Evolutionary conservation across 2,888 invertebrate genomes (phyloP).

Genomic region (Geotrupes spiniger): DNA sequence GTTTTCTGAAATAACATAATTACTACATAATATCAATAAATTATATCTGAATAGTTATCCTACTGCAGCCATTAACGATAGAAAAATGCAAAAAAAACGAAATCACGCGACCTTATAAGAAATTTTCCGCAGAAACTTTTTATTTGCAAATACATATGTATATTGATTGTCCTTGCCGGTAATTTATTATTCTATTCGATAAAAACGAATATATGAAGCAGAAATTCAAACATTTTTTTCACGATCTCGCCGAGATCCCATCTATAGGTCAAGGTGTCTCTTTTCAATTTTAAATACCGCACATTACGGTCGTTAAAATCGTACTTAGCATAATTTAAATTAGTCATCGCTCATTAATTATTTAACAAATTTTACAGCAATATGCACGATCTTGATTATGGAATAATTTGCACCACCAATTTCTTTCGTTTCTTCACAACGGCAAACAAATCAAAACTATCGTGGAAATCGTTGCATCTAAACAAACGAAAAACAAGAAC

Average conservation of each 20-base stretch:
- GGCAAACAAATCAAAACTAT: too few species aligned
- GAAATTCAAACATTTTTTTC: constrained; percentile 13
- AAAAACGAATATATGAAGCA: constrained; percentile 6
- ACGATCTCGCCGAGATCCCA: constrained; percentile 12
- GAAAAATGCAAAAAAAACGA: constrained; percentile 17
- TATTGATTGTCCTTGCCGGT: constrained; percentile 16
- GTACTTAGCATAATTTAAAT: background rate
- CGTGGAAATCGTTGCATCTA: too few species aligned
- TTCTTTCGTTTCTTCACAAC: too few species aligned
- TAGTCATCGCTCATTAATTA: too few species aligned
- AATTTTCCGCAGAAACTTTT: constrained; percentile 11
- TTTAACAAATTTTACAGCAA: too few species aligned
- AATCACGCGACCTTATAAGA: constrained; percentile 18
- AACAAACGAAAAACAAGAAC: too few species aligned
- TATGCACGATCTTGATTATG: too few species aligned
- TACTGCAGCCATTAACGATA: constrained; percentile 9
- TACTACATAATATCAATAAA: constrained; percentile 14
- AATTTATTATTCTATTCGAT: constrained; percentile 14
- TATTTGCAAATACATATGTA: constrained; percentile 15
- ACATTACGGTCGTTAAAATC: too few species aligned
- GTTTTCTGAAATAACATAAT: constrained; percentile 15
- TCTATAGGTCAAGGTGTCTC: constrained; percentile 15
- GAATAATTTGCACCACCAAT: too few species aligned
- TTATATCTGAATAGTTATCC: constrained; percentile 16
- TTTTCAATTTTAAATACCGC: background rate